These are phyloP conservation scores for Pelosia muscerda DNA, from an alignment of 2,888 invertebrate species.

Conservation along the genomic window DNA sequence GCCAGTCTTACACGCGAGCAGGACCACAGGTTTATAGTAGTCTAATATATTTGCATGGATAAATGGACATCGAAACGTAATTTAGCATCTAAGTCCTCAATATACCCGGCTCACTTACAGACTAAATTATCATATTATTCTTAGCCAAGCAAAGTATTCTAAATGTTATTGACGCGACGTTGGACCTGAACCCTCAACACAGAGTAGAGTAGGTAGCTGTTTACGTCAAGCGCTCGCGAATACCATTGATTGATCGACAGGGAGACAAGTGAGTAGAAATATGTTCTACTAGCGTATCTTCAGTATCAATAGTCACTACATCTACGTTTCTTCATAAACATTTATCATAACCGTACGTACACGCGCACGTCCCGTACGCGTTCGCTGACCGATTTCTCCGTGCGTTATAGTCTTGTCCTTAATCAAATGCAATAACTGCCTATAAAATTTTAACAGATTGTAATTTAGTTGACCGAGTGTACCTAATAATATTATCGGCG, in stretches of 20 bases:
- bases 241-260: too few species aligned
- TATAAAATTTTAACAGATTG: conserved; percentile 57
- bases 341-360: conserved; percentile 8
- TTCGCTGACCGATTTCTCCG: conserved; percentile 33
- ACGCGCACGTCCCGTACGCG: conserved; percentile 14
- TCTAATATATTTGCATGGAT: too few species aligned
- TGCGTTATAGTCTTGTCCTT: conserved; percentile 36
- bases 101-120: too few species aligned
- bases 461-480: conserved; percentile 70
- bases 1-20: too few species aligned
- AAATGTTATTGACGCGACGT: neutral
- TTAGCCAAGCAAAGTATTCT: neutral
- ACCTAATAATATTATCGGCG: conserved; percentile 79
- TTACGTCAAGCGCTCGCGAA: conserved; percentile 18
- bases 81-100: too few species aligned
- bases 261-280: too few species aligned
- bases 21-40: too few species aligned
- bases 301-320: neutral
- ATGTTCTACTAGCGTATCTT: too few species aligned
- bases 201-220: conserved; percentile 29
- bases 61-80: too few species aligned
- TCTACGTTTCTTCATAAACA: conserved; percentile 19
- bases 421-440: conserved; percentile 59
- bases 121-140: conserved; percentile 15
- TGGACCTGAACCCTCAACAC: conserved; percentile 16